Evolutionary conservation across 2,888 invertebrate genomes (phyloP), one percentile per base, ranked within the genome.

Genomic region (Sabellastarte sp.): DNA sequence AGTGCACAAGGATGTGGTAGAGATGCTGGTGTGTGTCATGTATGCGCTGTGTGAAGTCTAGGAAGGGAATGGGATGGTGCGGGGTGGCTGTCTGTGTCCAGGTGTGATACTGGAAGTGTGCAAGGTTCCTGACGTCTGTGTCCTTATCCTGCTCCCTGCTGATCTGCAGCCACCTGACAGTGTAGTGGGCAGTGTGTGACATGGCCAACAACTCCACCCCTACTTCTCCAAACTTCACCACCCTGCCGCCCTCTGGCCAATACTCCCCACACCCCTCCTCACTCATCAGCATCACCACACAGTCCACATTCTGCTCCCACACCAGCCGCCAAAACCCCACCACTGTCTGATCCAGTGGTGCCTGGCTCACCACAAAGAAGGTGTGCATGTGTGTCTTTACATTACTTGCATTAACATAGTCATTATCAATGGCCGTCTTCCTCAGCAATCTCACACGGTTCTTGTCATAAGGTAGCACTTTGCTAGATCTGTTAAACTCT

Each of bases 331-430:
- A 72, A 59, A 72, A 72, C 32, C 58, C 63, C 2, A 24, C 50
- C 2, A 58, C 32, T 20, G 66, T 65, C 3, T n/a, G 31, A 10
- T 31, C 56, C 29, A 64, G 15, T 4, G 70, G 72, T 2, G 60
- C 32, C 50, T 72, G 70, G 20, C 69, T 69, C 3, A 71, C 67
- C 15, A 72, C 57, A 63, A 66, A 72, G 28, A 28, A 32, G 10
- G 56, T 33, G n/a, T 32, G 29, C 2, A 61, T 57, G 3, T 61
- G 3, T 10, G 57, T 60, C 24, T 62, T 65, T 15, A 72, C 62
- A n/a, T 53, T 33, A 50, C 68, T 69, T 31, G 70, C 72, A 32
- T 71, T 72, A 33, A 71, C 59, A 57, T 72, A 71, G 26, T 55
- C 60, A 32, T 71, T 72, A 33, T 69, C 59, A 57, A 71, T 69